A percentile compares a stretch with the other conserved stretches of the same genome.
Evolutionary conservation across 1,140 invertebrate species (phyloP).

Genomic region (Parasteatoda tepidariorum): DNA sequence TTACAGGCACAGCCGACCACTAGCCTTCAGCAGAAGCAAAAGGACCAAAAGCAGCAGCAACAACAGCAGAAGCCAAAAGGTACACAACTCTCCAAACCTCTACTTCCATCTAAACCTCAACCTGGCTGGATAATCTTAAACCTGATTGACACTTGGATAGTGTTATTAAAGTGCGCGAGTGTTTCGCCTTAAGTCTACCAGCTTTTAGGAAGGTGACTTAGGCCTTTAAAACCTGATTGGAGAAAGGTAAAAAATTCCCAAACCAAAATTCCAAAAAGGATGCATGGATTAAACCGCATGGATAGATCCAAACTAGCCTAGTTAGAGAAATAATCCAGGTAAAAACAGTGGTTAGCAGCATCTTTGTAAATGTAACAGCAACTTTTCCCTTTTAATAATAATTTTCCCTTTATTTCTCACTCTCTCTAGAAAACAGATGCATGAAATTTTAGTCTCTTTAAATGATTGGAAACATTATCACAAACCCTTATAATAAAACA

Average conservation of each 20-base stretch:
- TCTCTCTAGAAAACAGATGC: neutral
- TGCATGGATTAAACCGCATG: slow-evolving; percentile 31
- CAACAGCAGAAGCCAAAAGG: slow-evolving; percentile 42
- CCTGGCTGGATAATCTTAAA: slow-evolving; percentile 14
- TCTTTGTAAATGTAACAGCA: neutral
- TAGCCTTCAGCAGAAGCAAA: slow-evolving; percentile 45
- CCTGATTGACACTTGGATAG: neutral
- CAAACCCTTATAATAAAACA: too few species aligned
- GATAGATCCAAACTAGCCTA: slow-evolving; percentile 11
- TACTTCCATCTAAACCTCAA: neutral
- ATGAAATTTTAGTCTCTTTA: neutral
- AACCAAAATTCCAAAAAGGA: neutral
- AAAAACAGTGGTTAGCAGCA: slow-evolving; percentile 16
- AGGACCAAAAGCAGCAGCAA: slow-evolving; percentile 52
- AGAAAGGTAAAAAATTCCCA: slow-evolving; percentile 6
- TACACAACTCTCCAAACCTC: slow-evolving; percentile 9
- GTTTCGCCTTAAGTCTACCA: neutral
- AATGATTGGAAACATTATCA: too few species aligned
- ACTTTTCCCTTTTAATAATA: neutral
- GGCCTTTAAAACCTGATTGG: neutral
- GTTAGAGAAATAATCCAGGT: slow-evolving; percentile 20
- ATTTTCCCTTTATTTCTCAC: neutral
- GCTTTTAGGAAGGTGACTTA: neutral
- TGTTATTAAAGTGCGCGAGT: slow-evolving; percentile 9
- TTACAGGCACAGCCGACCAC: neutral